Conservation (phyloP, 1,140 invertebrate species). For the Steinernema feltiae region DNA sequence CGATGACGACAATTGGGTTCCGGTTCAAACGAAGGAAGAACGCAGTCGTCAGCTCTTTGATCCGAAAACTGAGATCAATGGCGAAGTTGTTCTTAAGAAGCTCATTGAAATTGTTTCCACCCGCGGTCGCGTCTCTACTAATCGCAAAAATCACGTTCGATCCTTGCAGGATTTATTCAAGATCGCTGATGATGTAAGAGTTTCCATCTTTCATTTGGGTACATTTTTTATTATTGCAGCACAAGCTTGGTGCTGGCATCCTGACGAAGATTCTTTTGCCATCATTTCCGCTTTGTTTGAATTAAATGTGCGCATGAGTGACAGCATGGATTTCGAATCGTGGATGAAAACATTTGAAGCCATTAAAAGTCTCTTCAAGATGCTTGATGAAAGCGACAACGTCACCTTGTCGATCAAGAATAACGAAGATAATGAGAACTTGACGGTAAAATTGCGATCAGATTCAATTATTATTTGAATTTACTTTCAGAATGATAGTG, state of each 20-base stretch:
- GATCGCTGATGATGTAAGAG: constrained; percentile 67
- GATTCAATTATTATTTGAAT: constrained; percentile 60
- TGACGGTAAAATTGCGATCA: constrained; percentile 64
- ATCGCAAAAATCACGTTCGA: constrained; percentile 67
- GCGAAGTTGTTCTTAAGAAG: constrained; percentile 80
- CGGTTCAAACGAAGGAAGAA: constrained; percentile 58
- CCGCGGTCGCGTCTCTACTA: constrained; percentile 76
- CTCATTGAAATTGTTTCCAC: constrained; percentile 86
- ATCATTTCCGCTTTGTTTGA: constrained; percentile 93
- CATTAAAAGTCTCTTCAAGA: constrained; percentile 61
- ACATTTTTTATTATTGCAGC: constrained; percentile 51
- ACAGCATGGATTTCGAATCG: constrained; percentile 92
- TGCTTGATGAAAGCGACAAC: constrained; percentile 61
- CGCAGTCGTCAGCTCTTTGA: constrained; percentile 73
- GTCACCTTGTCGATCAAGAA: constrained; percentile 75
- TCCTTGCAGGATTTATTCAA: constrained; percentile 79
- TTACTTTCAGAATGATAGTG: constrained; percentile 35
- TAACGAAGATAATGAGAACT: constrained; percentile 80
- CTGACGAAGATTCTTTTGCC: constrained; percentile 82
- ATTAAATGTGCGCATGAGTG: constrained; percentile 93
- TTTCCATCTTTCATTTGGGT: constrained; percentile 1
- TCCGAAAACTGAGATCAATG: constrained; percentile 92
- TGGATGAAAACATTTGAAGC: constrained; percentile 70
- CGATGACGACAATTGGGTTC: constrained; percentile 61
- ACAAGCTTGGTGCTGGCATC: constrained; percentile 80